Percentiles rank a stretch among this genome's conserved stretches.
Evolutionary conservation across 2,888 invertebrate genomes (phyloP).

Genomic region (Drosophila macrospina): DNA sequence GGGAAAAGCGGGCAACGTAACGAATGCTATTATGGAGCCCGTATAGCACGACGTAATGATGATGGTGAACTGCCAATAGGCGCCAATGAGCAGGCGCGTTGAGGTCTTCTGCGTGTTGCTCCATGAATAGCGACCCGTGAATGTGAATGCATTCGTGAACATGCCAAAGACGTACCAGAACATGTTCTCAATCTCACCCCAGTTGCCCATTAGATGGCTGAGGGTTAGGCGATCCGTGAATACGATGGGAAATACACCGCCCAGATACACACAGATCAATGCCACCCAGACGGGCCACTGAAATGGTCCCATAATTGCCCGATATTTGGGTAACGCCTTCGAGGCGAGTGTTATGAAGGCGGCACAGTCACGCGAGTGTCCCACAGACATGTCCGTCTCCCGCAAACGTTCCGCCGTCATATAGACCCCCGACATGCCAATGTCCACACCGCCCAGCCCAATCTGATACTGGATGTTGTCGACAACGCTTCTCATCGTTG

Average conservation of each 20-base stretch:
- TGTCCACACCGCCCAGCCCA: conserved; percentile 87
- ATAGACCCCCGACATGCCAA: conserved; percentile 91
- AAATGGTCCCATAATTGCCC: conserved; percentile 93
- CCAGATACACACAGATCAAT: conserved; percentile 89
- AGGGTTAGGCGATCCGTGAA: conserved; percentile 90
- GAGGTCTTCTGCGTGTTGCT: conserved; percentile 89
- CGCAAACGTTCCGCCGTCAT: conserved; percentile 86
- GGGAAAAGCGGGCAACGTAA: conserved; percentile 91
- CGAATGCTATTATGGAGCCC: conserved; percentile 93
- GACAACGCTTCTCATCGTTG: conserved; percentile 86
- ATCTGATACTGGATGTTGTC: conserved; percentile 88
- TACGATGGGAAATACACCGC: conserved; percentile 91
- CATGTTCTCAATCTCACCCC: conserved; percentile 92
- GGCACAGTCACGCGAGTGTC: conserved; percentile 91
- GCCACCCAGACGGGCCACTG: conserved; percentile 93
- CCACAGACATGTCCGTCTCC: conserved; percentile 88
- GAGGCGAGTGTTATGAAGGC: conserved; percentile 91
- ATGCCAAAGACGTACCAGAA: conserved; percentile 95
- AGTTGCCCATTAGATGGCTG: conserved; percentile 88
- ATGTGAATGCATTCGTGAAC: conserved; percentile 92
- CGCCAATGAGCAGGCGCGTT: conserved; percentile 90
- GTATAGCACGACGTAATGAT: conserved; percentile 94
- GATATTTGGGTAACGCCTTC: conserved; percentile 92
- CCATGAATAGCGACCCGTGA: conserved; percentile 90
- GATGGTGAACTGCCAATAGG: conserved; percentile 94